Evolutionary conservation across 2,888 invertebrate genomes (phyloP).

Genomic region (Pristionchus exspectatus): DNA sequence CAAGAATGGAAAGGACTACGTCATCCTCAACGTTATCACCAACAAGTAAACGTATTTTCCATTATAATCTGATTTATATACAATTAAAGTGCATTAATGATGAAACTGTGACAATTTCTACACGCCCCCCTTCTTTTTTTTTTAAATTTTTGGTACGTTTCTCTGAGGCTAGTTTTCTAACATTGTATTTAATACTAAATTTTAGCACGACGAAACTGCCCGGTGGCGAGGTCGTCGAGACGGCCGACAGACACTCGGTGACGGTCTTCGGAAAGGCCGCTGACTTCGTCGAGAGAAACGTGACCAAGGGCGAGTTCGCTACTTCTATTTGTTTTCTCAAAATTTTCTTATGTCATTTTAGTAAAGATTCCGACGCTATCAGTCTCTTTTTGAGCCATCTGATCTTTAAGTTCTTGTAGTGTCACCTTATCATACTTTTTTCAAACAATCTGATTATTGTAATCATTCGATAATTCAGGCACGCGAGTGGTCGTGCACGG

Average conservation of each 20-base stretch:
- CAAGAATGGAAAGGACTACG: slow-evolving; percentile 66
- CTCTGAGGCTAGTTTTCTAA: too few relatives aligned
- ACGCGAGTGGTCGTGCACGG: slow-evolving; percentile 70
- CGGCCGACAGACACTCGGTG: slow-evolving; percentile 66
- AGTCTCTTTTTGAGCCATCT: too few relatives aligned
- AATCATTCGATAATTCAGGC: slow-evolving; percentile 59
- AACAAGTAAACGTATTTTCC: slow-evolving; percentile 58
- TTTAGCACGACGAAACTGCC: not conserved
- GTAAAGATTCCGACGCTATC: too few relatives aligned
- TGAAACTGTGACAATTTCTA: too few relatives aligned
- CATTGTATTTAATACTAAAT: not conserved
- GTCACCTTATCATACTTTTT: too few relatives aligned
- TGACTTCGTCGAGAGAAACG: slow-evolving; percentile 59
- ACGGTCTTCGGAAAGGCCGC: slow-evolving; percentile 68
- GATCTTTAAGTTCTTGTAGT: too few relatives aligned
- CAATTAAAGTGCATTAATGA: too few relatives aligned
- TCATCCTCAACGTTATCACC: slow-evolving; percentile 71
- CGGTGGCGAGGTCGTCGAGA: slow-evolving; percentile 39
- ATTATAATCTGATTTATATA: not conserved
- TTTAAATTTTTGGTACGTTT: too few relatives aligned
- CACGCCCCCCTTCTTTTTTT: too few relatives aligned
- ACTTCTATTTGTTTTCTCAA: too few relatives aligned
- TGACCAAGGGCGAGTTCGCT: slow-evolving; percentile 59
- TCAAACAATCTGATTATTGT: not conserved
- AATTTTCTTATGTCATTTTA: too few relatives aligned